phyloP scores from a whole-genome alignment of 2,113 vertebrate species.

The Petrocephalus zakoni region DNA sequence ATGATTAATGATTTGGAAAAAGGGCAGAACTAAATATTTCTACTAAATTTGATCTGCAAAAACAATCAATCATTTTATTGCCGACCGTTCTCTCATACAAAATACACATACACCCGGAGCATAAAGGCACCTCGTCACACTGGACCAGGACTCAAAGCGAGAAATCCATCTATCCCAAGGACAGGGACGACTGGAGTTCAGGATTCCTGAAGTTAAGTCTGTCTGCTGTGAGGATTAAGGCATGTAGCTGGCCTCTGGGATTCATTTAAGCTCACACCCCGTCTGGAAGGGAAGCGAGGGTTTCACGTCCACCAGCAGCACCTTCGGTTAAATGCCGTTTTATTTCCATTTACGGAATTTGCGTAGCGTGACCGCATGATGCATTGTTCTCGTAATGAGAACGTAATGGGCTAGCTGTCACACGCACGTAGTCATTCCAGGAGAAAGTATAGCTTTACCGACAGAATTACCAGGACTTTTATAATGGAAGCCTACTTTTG shows the following conservation, averaged over 20 bases:
- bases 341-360: not conserved
- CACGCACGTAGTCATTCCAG: not conserved
- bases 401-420: not conserved
- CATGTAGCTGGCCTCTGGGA: not conserved
- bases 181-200: not conserved
- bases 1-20: not conserved
- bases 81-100: not conserved
- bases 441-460: not conserved
- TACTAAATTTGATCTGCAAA: not conserved
- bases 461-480: not conserved
- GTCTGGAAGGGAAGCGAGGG: not conserved
- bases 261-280: not conserved
- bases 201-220: constrained; percentile 9
- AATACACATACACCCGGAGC: not conserved
- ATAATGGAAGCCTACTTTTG: not conserved
- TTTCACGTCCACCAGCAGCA: not conserved
- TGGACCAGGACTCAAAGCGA: not conserved
- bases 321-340: not conserved
- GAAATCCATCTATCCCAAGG: not conserved
- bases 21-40: not conserved
- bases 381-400: constrained; percentile 2
- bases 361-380: not conserved
- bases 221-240: not conserved
- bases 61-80: not conserved
- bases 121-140: not conserved